Conservation (phyloP, 2,797 vertebrate species). For the Ciconia nigra region DNA sequence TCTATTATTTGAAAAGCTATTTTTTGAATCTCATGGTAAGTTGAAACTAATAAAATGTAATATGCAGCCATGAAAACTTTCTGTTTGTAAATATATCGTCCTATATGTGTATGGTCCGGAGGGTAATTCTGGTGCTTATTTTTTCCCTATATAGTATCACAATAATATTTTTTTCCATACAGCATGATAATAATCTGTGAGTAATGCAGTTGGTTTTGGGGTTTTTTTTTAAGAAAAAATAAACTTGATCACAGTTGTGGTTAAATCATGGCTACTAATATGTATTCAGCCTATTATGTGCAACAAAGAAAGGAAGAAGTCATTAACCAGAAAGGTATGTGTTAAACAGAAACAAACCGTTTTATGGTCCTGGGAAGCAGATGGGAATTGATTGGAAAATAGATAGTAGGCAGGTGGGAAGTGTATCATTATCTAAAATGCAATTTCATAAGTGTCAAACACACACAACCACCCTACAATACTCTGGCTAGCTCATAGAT, state of each 20-base stretch:
- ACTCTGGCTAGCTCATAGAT: not conserved
- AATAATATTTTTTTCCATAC: not conserved
- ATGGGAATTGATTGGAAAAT: conserved; percentile 44
- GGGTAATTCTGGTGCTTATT: not conserved
- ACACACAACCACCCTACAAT: not conserved
- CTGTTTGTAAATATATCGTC: not conserved
- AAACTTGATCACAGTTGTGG: not conserved
- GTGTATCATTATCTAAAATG: conserved; percentile 43
- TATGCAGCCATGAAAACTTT: not conserved
- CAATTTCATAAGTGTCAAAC: conserved; percentile 39
- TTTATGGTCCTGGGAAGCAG: not conserved
- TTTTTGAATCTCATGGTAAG: not conserved
- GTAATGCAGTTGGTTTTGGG: not conserved
- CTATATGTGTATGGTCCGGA: not conserved
- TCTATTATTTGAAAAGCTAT: not conserved
- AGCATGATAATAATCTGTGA: not conserved
- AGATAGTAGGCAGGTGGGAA: not conserved
- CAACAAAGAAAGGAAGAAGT: not conserved
- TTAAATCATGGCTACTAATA: not conserved
- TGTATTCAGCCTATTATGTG: not conserved
- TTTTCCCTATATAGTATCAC: not conserved
- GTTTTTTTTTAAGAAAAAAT: not conserved
- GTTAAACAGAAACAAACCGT: not conserved
- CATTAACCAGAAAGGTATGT: not conserved
- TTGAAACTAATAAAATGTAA: not conserved